These are phyloP conservation scores for Tiliacea aurago DNA, from an alignment of 2,888 invertebrate species.

Conservation along the genomic window DNA sequence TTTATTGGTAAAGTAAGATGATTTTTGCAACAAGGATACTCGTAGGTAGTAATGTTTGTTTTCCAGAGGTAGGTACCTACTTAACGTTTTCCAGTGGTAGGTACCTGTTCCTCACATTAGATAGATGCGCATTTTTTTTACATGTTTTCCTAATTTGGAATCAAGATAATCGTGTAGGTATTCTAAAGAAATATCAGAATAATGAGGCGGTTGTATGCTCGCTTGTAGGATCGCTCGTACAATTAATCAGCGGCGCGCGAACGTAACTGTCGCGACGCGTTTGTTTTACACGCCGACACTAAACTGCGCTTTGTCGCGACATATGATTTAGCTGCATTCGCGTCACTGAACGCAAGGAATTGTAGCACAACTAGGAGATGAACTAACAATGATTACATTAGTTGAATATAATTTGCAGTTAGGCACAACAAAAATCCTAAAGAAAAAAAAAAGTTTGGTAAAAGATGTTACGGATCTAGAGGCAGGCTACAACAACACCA, in stretches of 20 bases:
- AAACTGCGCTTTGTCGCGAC: slow-evolving; percentile 59
- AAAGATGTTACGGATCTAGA: background rate
- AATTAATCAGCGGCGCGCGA: slow-evolving; percentile 63
- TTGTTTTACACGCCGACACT: slow-evolving; percentile 64
- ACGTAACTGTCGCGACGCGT: slow-evolving; percentile 58
- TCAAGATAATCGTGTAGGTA: background rate
- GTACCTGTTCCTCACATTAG: background rate
- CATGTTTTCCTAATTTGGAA: background rate
- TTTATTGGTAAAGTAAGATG: background rate
- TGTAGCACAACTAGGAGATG: background rate
- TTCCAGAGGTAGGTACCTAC: background rate
- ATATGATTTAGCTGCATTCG: slow-evolving; percentile 24
- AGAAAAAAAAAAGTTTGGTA: too few relatives aligned
- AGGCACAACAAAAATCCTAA: background rate
- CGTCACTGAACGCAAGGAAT: background rate
- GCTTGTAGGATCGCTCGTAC: slow-evolving; percentile 21
- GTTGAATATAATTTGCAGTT: background rate
- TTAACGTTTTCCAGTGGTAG: background rate
- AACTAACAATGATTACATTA: background rate
- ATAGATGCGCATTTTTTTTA: background rate
- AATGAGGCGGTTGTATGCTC: slow-evolving; percentile 6
- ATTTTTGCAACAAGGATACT: too few relatives aligned
- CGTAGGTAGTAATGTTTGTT: background rate
- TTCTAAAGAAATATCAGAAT: background rate
- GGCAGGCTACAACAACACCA: background rate